Base-by-base conservation (phyloP, 1,140 invertebrate species). In the Pachypeltis micranthus region DNA sequence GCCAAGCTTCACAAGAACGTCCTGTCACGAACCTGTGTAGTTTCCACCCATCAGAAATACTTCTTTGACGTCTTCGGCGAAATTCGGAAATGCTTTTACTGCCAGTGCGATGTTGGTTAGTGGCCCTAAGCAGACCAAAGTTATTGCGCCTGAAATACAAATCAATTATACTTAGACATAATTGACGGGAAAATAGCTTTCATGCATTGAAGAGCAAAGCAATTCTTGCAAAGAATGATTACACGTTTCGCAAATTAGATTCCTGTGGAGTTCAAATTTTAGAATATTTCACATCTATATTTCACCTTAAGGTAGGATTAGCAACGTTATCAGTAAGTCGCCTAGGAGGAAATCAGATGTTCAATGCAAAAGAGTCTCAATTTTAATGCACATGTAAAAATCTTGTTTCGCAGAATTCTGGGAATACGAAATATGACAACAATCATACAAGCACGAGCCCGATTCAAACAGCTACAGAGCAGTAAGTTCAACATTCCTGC, bases 11-110 rank as follows among this genome's bases (percentile, higher is more conserved):
- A n/a, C n/a, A n/a, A n/a, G n/a, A n/a, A n/a, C n/a, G n/a, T n/a
- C n/a, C n/a, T n/a, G n/a, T n/a, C n/a, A n/a, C n/a, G n/a, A n/a
- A 84, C 84, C 85, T 63, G 77, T 78, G 65, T 78, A 76, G 74
- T 89, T 90, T 65, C 88, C 88, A 44, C 88, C 88, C 85, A 91
- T 88, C 1, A 88, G 78, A 63, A 78, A 83, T 56, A 89, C 72
- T 56, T 81, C 79, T 67, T 83, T 83, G 0, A 89, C 72, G 39
- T 79, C 77, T 0, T 74, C 65, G 0, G 78, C 72, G 70, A 90
- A 85, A 26, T 80, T 66, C 2, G 81, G 80, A 68, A 84, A 85
- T 64, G 87, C 75, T 68, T 82, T 80, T 12, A 85, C 77, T 1
- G 87, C 80, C 58, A 90, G 67, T 1, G 88, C 88, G 47, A 89